These are phyloP conservation scores for Ischnura elegans DNA, from an alignment of 2,888 invertebrate genomes.

Conservation along the genomic window DNA sequence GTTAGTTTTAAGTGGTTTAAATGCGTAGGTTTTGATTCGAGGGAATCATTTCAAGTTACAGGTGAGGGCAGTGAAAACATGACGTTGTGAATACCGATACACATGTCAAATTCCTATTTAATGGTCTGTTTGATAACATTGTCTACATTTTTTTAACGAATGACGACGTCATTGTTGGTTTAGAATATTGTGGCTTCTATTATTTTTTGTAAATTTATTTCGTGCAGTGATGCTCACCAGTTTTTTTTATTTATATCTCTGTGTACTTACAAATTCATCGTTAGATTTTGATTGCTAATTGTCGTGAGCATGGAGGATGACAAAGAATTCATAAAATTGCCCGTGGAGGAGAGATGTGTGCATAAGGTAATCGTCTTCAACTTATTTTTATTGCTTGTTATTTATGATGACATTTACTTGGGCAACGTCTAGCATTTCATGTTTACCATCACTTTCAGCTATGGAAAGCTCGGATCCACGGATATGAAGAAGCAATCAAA, in stretches of 20 bases:
- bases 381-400: not conserved
- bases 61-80: constrained; percentile 24
- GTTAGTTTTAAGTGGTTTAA: not conserved
- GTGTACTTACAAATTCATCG: not conserved
- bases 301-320: constrained; percentile 87
- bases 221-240: not conserved
- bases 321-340: constrained; percentile 91
- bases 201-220: not conserved
- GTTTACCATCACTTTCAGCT: constrained; percentile 78
- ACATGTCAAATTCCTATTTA: not conserved
- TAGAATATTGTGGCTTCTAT: not conserved
- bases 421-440: not conserved
- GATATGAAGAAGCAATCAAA: constrained; percentile 96
- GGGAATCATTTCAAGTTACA: constrained; percentile 29
- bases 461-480: constrained; percentile 97
- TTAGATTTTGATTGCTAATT: constrained; percentile 20
- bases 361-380: constrained; percentile 84
- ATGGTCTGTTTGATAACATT: not conserved
- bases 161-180: not conserved
- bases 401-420: not conserved
- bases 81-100: constrained; percentile 51
- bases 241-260: constrained; percentile 1
- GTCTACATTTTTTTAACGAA: not conserved
- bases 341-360: constrained; percentile 93
- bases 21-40: not conserved